These are phyloP conservation scores for Hydrotaea diabolus DNA, from an alignment of 2,888 invertebrate species.

Conservation along the genomic window DNA sequence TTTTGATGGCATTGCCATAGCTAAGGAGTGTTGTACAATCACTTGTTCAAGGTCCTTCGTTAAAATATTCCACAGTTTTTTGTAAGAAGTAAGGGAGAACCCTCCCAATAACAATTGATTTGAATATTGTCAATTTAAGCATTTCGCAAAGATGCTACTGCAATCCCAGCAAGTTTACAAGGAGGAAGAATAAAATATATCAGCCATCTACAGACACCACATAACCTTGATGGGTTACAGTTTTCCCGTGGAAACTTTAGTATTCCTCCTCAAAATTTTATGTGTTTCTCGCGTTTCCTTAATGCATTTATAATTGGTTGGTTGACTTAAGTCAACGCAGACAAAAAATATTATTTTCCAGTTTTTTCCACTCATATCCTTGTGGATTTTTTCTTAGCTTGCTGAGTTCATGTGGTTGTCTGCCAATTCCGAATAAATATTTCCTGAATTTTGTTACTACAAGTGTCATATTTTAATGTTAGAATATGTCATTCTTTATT, in stretches of 20 bases:
- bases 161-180: constrained; percentile 48
- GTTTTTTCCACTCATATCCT: not conserved
- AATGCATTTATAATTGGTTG: constrained; percentile 66
- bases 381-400: not conserved
- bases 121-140: constrained; percentile 51
- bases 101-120: constrained; percentile 43
- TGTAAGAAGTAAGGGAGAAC: constrained; percentile 2
- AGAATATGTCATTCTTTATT: constrained; percentile 16
- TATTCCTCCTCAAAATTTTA: constrained; percentile 52
- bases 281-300: constrained; percentile 63
- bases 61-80: not conserved
- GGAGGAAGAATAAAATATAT: not conserved
- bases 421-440: constrained; percentile 57
- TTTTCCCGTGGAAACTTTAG: not conserved
- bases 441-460: constrained; percentile 55
- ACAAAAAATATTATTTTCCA: not conserved
- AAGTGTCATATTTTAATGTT: constrained; percentile 58
- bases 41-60: constrained; percentile 40
- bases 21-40: not conserved
- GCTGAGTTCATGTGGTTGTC: constrained; percentile 45
- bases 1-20: not conserved
- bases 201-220: not conserved
- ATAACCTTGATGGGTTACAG: too few species aligned
- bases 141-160: not conserved
- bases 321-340: constrained; percentile 39